These are phyloP conservation scores for Schizotus pectinicornis DNA, from an alignment of 2,888 invertebrate genomes.

Conservation along the genomic window DNA sequence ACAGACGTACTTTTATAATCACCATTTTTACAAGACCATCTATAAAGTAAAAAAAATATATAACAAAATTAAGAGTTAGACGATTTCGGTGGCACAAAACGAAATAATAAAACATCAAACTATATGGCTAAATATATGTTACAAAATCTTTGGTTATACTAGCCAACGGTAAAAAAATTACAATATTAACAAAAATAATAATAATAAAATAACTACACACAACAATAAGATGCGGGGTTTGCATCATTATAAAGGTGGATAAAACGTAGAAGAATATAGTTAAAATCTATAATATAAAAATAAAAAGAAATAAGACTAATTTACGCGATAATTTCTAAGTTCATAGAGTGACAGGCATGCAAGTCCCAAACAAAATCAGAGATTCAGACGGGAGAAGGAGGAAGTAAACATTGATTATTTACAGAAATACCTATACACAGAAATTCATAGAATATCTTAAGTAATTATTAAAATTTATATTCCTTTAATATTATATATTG, in stretches of 20 bases:
- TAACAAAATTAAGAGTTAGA: conserved; percentile 34
- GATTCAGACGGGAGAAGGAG: conserved; percentile 34
- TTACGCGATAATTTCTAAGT: conserved; percentile 28
- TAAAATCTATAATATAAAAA: conserved; percentile 40
- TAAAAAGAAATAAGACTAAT: conserved; percentile 37
- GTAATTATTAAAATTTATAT: conserved; percentile 53
- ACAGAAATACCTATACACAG: conserved; percentile 55
- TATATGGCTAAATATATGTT: conserved; percentile 54
- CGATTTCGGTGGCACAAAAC: conserved; percentile 40
- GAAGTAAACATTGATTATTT: conserved; percentile 50
- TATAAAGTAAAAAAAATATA: conserved; percentile 43
- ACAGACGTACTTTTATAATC: conserved; percentile 54
- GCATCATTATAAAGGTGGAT: no score
- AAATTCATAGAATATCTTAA: conserved; percentile 53
- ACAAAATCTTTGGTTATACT: conserved; percentile 60
- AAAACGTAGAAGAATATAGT: conserved; percentile 37
- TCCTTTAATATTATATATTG: conserved; percentile 55
- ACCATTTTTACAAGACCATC: conserved; percentile 51
- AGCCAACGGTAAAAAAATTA: conserved; percentile 52
- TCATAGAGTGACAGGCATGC: conserved; percentile 34
- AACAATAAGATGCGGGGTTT: conserved; percentile 42
- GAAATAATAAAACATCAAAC: conserved; percentile 41
- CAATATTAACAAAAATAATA: conserved; percentile 43
- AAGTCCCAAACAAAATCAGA: conserved; percentile 28
- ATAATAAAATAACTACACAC: conserved; percentile 40